These are phyloP conservation scores for Strongylocentrotus purpuratus DNA, from an alignment of 35 echinoderm and acorn worm species.

Conservation along the genomic window DNA sequence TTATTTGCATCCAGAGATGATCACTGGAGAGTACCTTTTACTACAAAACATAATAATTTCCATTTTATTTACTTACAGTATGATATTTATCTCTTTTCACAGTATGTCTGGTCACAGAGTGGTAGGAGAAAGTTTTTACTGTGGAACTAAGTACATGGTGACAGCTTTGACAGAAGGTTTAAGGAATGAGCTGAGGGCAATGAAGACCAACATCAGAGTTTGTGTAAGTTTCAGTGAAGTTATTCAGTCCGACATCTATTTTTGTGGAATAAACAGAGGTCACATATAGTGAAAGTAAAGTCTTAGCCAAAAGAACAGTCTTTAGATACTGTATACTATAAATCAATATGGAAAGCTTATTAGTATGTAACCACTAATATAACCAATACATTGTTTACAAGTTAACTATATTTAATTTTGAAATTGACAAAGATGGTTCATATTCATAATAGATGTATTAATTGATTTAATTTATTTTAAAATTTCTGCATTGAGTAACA, in stretches of 20 bases:
- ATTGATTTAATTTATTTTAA: too few species aligned
- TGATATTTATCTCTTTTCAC: neutral
- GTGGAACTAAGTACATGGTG: constrained; percentile 51
- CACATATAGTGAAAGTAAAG: neutral
- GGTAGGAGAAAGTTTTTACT: constrained; percentile 40
- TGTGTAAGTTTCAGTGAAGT: constrained; percentile 49
- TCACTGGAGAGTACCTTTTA: neutral
- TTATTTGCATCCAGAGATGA: neutral
- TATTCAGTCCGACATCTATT: neutral
- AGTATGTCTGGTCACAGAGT: constrained; percentile 63
- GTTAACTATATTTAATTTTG: too few species aligned
- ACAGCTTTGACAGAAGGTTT: constrained; percentile 65
- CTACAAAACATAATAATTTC: neutral
- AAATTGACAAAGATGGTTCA: too few species aligned
- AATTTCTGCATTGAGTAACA: too few species aligned
- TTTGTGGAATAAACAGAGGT: neutral
- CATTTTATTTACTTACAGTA: neutral
- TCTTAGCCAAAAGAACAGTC: neutral
- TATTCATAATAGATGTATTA: too few species aligned
- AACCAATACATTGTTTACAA: too few species aligned
- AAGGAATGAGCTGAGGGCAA: constrained; percentile 50
- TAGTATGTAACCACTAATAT: too few species aligned
- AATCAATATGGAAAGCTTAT: too few species aligned
- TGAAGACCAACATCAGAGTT: constrained; percentile 61
- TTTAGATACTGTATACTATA: neutral